Evolutionary conservation across 1,140 invertebrate species (phyloP).

Genomic region (Ctenoplectra terminalis): DNA sequence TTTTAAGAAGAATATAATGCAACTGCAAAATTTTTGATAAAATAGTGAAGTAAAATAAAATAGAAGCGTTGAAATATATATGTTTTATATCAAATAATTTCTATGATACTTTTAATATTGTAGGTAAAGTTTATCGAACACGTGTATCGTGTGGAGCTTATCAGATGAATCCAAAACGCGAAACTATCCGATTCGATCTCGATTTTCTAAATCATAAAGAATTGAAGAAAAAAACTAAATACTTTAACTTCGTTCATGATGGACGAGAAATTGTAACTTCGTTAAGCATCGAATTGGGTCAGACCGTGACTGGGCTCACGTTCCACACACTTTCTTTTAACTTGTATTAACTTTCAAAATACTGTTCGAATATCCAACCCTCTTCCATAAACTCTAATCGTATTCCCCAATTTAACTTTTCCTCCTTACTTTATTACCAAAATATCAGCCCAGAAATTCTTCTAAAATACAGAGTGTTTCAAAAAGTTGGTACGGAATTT

Average conservation of each 20-base stretch:
- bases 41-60: too few relatives aligned
- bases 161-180: background rate
- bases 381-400: too few relatives aligned
- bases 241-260: background rate
- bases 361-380: background rate
- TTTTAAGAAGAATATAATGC: too few relatives aligned
- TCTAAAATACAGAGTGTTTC: too few relatives aligned
- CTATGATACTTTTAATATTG: too few relatives aligned
- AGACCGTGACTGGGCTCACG: background rate
- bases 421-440: background rate
- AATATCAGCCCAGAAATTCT: background rate
- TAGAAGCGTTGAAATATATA: too few relatives aligned
- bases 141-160: too few relatives aligned
- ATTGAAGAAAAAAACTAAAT: background rate
- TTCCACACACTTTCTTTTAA: background rate
- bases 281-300: constrained; percentile 9
- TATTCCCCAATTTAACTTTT: background rate
- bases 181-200: too few relatives aligned
- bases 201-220: background rate
- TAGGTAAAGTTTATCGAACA: too few relatives aligned
- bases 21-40: too few relatives aligned
- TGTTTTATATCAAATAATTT: too few relatives aligned
- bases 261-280: constrained; percentile 7
- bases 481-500: too few relatives aligned
- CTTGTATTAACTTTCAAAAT: constrained; percentile 5